phyloP scores from a whole-genome alignment of 2,888 invertebrate species.

The Willowsia nigromaculata region DNA sequence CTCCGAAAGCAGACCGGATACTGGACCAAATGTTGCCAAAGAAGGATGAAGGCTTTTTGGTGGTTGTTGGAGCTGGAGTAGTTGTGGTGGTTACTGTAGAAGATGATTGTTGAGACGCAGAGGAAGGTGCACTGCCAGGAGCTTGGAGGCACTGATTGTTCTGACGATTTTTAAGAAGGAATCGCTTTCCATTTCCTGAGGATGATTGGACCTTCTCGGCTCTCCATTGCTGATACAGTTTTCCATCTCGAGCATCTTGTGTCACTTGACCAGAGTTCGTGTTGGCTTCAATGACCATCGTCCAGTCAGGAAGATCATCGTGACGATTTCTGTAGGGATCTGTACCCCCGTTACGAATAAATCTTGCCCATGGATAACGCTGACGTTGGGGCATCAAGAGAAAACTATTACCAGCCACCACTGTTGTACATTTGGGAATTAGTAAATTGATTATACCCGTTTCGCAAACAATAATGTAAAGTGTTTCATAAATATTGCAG shows the following conservation, averaged over 20 bases:
- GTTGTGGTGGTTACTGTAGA: not conserved
- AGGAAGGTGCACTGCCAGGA: constrained; percentile 28
- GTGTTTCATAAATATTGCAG: too few relatives aligned
- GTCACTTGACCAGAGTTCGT: constrained; percentile 43
- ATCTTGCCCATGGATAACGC: constrained; percentile 72
- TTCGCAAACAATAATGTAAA: too few relatives aligned
- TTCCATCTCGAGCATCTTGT: constrained; percentile 68
- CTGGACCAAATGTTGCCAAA: constrained; percentile 48
- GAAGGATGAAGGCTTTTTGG: not conserved
- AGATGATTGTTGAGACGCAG: not conserved
- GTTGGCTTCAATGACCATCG: constrained; percentile 67
- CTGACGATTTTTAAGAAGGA: constrained; percentile 56
- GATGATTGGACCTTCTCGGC: constrained; percentile 41
- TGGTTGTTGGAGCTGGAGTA: constrained; percentile 30
- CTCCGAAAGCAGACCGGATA: constrained; percentile 30
- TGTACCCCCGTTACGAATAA: constrained; percentile 67
- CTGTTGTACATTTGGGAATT: constrained; percentile 45
- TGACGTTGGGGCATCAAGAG: constrained; percentile 73
- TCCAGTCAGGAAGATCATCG: constrained; percentile 72
- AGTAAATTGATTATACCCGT: too few relatives aligned
- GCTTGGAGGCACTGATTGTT: constrained; percentile 68
- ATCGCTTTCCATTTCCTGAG: constrained; percentile 22
- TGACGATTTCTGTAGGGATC: constrained; percentile 66
- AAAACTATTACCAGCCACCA: constrained; percentile 71
- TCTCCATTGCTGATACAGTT: constrained; percentile 66